These are phyloP conservation scores for Phrixothrix hirtus DNA, from an alignment of 2,888 invertebrate species.

Conservation along the genomic window DNA sequence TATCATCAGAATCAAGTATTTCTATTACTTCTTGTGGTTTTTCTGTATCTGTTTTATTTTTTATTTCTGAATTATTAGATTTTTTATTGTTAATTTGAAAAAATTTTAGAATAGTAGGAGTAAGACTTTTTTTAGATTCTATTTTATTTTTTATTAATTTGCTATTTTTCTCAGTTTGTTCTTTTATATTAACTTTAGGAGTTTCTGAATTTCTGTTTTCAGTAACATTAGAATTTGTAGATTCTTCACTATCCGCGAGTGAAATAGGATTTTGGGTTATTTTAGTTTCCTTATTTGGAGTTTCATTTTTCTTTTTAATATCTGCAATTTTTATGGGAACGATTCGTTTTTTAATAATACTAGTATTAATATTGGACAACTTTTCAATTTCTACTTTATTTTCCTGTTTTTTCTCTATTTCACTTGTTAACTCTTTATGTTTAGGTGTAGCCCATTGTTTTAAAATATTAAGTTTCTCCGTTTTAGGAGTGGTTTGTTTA, in stretches of 20 bases:
- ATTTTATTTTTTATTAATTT: too few species aligned
- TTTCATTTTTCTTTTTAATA: neutral
- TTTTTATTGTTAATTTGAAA: neutral
- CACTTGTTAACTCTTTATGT: conserved; percentile 8
- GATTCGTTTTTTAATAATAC: conserved; percentile 13
- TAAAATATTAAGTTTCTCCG: conserved; percentile 47
- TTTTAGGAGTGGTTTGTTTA: conserved; percentile 35
- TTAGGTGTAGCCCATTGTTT: conserved; percentile 48
- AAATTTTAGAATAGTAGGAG: conserved; percentile 5
- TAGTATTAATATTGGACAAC: too few species aligned
- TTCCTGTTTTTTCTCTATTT: neutral
- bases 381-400: neutral
- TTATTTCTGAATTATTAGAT: neutral
- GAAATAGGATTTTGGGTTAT: neutral
- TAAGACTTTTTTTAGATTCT: conserved; percentile 1
- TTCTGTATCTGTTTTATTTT: neutral
- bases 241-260: neutral
- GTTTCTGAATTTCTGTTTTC: too few species aligned
- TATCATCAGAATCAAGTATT: neutral
- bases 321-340: conserved; percentile 9
- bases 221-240: neutral
- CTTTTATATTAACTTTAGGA: neutral
- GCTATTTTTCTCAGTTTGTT: too few species aligned
- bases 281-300: too few species aligned
- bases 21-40: too few species aligned